Conservation (phyloP, 1,140 invertebrate genomes). For the Oppia nitens region DNA sequence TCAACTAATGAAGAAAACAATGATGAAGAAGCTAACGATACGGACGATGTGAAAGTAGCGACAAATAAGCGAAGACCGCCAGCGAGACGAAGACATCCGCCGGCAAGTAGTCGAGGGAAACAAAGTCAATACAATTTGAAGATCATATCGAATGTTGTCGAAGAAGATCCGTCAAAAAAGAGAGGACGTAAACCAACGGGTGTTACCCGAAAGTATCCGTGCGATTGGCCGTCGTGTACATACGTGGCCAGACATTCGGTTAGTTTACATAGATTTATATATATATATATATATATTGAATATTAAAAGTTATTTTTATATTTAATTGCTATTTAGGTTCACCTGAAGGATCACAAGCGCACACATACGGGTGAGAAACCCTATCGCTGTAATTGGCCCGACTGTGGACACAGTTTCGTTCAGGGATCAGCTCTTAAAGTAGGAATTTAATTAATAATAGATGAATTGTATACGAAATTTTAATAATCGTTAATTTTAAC, state of each 20-base stretch:
- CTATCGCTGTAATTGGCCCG: constrained; percentile 11
- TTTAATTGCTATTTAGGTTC: background rate
- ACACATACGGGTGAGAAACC: constrained; percentile 19
- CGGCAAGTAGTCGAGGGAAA: background rate
- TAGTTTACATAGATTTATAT: too few relatives aligned
- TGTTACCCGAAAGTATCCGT: background rate
- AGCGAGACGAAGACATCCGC: background rate
- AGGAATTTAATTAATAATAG: background rate
- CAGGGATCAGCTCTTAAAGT: background rate
- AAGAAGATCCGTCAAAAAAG: background rate
- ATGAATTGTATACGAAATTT: background rate
- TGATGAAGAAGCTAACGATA: background rate
- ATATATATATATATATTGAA: background rate
- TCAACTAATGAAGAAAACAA: background rate
- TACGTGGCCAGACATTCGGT: background rate
- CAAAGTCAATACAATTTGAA: background rate
- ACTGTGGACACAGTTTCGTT: constrained; percentile 1
- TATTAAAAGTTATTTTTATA: background rate
- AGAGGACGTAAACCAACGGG: background rate
- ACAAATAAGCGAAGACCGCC: background rate
- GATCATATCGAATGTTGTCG: background rate
- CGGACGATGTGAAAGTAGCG: background rate
- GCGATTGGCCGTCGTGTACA: background rate
- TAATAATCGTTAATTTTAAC: constrained; percentile 41
- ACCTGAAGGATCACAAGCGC: constrained; percentile 13